Conservation (phyloP, 2,888 invertebrate species). For the Alcis repandata region DNA sequence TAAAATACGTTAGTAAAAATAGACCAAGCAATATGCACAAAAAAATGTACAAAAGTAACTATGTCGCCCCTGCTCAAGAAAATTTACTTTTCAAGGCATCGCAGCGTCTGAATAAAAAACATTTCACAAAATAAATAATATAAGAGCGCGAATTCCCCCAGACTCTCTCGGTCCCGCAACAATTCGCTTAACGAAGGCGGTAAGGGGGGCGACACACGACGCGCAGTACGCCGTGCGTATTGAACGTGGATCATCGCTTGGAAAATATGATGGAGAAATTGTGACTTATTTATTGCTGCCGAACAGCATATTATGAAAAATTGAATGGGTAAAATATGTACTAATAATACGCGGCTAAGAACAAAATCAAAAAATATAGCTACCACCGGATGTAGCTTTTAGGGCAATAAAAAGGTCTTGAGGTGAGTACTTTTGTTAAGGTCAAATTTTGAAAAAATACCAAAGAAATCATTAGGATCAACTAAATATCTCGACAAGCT, state of each 20-base stretch:
- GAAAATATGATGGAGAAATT: background rate
- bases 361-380: too few species aligned
- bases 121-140: slow-evolving; percentile 43
- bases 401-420: too few species aligned
- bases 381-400: too few species aligned
- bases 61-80: slow-evolving; percentile 7
- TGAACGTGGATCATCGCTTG: background rate
- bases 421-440: too few species aligned
- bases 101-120: slow-evolving; percentile 36
- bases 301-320: too few species aligned
- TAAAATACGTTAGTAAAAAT: background rate
- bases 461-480: too few species aligned
- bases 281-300: background rate
- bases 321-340: too few species aligned
- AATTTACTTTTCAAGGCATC: slow-evolving; percentile 28
- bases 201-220: slow-evolving; percentile 21
- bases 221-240: slow-evolving; percentile 8
- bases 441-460: too few species aligned
- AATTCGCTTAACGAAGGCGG: slow-evolving; percentile 41
- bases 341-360: too few species aligned
- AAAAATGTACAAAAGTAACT: slow-evolving; percentile 8
- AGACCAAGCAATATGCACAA: background rate
- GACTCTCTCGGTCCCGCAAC: slow-evolving; percentile 36
- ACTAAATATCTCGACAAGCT: too few species aligned
- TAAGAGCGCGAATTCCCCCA: slow-evolving; percentile 36